Evolutionary conservation across 2,888 invertebrate species (phyloP), one percentile per base, ranked within the genome.

Genomic region (Caenorhabditis becei): DNA sequence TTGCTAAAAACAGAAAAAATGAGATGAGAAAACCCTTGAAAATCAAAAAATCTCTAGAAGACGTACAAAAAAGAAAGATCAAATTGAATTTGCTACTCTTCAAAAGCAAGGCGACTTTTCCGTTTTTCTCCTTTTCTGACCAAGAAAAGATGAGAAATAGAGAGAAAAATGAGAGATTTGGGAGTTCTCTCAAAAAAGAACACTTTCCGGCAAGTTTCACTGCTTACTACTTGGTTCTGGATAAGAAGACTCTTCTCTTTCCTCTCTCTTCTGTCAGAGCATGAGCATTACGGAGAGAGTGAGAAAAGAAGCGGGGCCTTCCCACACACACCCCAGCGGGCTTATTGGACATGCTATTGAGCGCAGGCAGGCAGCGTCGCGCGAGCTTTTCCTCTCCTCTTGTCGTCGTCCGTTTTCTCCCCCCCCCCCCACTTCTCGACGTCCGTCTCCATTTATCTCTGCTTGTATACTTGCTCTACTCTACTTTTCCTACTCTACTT

Each of bases 291-390:
- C 44, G 26, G 62, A 71, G 70, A 72, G 72, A 56, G 62, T 61
- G 72, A 67, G 65, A 67, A 62, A 69, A 65, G 63, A 79, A 35
- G n/a, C 37, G 14, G 20, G 5, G 23, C 71, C 51, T 41, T 49
- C 49, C 20, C 47, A 54, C 20, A 24, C 47, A 47, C 62, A 59
- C 53, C 71, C 56, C 69, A 58, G 49, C 37, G 69, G 18, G 74
- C 80, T 80, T 74, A 80, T 80, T 63, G 74, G 69, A 59, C 74
- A 58, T 74, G 62, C 80, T 63, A 69, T 72, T 41, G 77, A 63
- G 70, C 37, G 67, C 66, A 65, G 53, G 59, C 54, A 66, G 58
- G 63, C 56, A 58, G 72, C 63, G 56, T 72, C 58, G 62, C 44
- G 20, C 41, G 47, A 47, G 32, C 62, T 47, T 44, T 41, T 54